Conservation (phyloP, 2,888 invertebrate species). For the Pachymerium ferrugineum region DNA sequence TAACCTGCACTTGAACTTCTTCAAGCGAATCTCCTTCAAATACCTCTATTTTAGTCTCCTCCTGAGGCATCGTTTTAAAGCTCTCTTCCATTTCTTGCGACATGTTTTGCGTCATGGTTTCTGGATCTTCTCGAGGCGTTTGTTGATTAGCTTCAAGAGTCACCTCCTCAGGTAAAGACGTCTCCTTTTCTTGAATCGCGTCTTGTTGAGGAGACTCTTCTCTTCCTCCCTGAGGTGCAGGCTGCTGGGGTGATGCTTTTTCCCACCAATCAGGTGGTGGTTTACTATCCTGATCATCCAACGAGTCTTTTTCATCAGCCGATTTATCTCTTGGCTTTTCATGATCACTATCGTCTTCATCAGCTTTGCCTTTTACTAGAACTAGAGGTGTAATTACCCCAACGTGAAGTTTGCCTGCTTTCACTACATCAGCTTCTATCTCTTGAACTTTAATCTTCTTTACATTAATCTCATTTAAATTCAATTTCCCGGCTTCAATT, state of each 20-base stretch:
- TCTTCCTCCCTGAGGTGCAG: too few relatives aligned
- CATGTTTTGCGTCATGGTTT: too few relatives aligned
- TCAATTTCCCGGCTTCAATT: conserved; percentile 23
- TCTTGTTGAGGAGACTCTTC: too few relatives aligned
- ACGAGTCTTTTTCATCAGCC: background rate
- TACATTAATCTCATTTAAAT: conserved; percentile 9
- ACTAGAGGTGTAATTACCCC: background rate
- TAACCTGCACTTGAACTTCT: background rate
- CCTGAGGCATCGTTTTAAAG: too few relatives aligned
- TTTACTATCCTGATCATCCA: background rate
- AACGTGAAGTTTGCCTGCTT: background rate
- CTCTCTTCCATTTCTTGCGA: too few relatives aligned
- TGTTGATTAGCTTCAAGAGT: background rate
- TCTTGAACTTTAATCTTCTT: conserved; percentile 20
- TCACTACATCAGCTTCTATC: background rate
- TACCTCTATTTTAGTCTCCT: background rate
- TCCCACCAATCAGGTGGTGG: conserved; percentile 1
- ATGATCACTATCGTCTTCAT: background rate
- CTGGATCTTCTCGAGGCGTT: background rate
- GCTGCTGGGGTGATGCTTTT: background rate
- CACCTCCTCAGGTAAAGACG: background rate
- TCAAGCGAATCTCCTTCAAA: background rate
- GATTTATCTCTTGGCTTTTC: background rate
- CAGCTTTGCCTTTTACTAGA: background rate
- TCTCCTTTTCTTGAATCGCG: too few relatives aligned